These are phyloP conservation scores for Thalassophryne amazonica DNA, from an alignment of 2,797 vertebrate species.

Conservation along the genomic window DNA sequence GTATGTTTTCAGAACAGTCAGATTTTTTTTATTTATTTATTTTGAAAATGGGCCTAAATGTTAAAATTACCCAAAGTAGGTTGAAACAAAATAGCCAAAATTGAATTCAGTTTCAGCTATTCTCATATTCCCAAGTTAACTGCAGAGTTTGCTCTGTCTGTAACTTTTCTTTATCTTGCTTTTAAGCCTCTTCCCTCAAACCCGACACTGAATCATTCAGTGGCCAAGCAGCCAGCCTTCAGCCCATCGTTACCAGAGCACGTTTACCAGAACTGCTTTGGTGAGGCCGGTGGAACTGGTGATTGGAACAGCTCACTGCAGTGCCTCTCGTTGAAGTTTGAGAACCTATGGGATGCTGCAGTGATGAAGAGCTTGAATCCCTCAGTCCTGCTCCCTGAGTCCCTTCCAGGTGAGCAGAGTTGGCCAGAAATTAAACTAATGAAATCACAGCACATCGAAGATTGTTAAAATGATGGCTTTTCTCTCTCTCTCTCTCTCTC, in stretches of 20 bases:
- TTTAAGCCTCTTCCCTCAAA: slow-evolving; percentile 86
- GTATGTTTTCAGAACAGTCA: too few species aligned
- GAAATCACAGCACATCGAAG: not conserved
- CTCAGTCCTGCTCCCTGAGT: slow-evolving; percentile 90
- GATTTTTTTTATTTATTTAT: too few species aligned
- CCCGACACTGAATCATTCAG: slow-evolving; percentile 87
- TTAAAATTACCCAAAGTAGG: too few species aligned
- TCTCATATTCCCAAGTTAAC: slow-evolving; percentile 1
- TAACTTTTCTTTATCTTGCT: not conserved
- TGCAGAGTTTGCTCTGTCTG: not conserved
- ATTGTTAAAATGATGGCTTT: not conserved
- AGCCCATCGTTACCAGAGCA: slow-evolving; percentile 93
- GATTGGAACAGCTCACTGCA: slow-evolving; percentile 93
- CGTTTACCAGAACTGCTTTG: slow-evolving; percentile 94
- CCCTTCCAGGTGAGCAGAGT: slow-evolving; percentile 86
- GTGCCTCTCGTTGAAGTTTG: slow-evolving; percentile 88
- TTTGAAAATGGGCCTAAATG: too few species aligned
- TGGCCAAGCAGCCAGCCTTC: slow-evolving; percentile 91
- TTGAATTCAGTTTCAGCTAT: too few species aligned
- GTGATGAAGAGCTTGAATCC: slow-evolving; percentile 98
- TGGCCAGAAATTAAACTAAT: not conserved
- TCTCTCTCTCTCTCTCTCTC: not conserved
- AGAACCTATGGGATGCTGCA: slow-evolving; percentile 96
- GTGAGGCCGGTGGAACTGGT: slow-evolving; percentile 83
- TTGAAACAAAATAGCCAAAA: too few species aligned